A percentile compares a stretch with the other conserved stretches of the same genome.
Conservation (phyloP, 2,888 invertebrate species). For the Lypha dubia region DNA sequence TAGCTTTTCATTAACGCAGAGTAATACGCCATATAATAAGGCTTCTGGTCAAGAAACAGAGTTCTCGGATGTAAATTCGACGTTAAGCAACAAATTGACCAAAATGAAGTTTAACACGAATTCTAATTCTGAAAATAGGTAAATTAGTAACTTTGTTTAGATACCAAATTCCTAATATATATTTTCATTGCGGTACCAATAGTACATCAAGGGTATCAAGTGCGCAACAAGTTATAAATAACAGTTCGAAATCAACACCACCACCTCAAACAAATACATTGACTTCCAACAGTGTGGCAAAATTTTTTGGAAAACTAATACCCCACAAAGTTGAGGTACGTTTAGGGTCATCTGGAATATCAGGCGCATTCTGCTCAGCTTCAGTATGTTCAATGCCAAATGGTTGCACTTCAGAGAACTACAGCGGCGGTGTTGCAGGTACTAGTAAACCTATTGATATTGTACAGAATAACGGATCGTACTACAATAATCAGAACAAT, state of each 20-base stretch:
- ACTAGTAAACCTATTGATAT: conserved; percentile 81
- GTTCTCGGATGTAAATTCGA: conserved; percentile 74
- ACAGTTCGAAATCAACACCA: conserved; percentile 69
- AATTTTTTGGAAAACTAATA: conserved; percentile 82
- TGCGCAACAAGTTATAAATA: conserved; percentile 59
- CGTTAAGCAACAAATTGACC: conserved; percentile 79
- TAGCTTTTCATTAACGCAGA: conserved; percentile 68
- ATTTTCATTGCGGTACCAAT: conserved; percentile 75
- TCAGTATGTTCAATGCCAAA: conserved; percentile 61
- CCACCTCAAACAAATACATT: conserved; percentile 64
- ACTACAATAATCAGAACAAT: conserved; percentile 63
- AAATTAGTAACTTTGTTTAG: not conserved
- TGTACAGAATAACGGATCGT: conserved; percentile 71
- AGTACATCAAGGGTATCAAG: conserved; percentile 75
- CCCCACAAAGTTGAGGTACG: conserved; percentile 83
- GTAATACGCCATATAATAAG: conserved; percentile 12
- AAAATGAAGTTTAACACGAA: conserved; percentile 80
- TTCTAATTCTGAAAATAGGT: conserved; percentile 56
- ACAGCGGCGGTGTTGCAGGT: conserved; percentile 75
- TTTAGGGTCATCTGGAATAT: conserved; percentile 74
- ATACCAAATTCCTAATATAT: not conserved
- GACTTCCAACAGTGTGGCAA: conserved; percentile 78
- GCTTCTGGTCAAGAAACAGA: conserved; percentile 13
- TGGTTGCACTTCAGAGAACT: conserved; percentile 74
- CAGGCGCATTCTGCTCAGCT: conserved; percentile 54